These are phyloP conservation scores for Rachycentron canadum DNA, from an alignment of 2,797 vertebrate species.

Conservation along the genomic window DNA sequence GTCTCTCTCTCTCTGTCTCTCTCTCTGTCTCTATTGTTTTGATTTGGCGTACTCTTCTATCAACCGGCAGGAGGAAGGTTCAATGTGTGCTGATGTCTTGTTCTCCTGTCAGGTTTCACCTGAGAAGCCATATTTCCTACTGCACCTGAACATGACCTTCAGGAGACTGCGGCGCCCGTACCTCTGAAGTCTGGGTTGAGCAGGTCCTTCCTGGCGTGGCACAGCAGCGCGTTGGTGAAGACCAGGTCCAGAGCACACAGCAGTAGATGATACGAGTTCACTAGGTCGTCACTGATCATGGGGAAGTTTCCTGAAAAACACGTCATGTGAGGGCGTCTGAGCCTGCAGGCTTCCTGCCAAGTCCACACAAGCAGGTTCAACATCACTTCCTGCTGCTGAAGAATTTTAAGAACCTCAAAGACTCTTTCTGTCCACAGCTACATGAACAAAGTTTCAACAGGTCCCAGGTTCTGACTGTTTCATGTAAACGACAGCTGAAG, in stretches of 20 bases:
- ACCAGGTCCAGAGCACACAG: constrained; percentile 94
- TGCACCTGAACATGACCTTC: not conserved
- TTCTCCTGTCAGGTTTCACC: not conserved
- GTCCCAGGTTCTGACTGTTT: too few relatives aligned
- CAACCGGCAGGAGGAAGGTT: too few relatives aligned
- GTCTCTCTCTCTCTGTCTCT: too few relatives aligned
- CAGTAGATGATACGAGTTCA: constrained; percentile 96
- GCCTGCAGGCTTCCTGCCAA: constrained; percentile 23
- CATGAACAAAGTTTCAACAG: too few relatives aligned
- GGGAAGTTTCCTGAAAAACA: constrained; percentile 92
- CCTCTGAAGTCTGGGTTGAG: constrained; percentile 93
- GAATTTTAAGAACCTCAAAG: too few relatives aligned
- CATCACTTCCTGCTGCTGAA: too few relatives aligned
- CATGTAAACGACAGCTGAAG: too few relatives aligned
- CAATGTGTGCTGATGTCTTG: too few relatives aligned
- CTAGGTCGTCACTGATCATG: constrained; percentile 97
- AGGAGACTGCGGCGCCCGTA: constrained; percentile 54
- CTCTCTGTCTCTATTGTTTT: too few relatives aligned
- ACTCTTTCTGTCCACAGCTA: too few relatives aligned
- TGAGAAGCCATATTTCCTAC: not conserved
- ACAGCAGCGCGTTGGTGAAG: constrained; percentile 92
- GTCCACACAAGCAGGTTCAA: constrained; percentile 76
- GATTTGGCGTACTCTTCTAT: too few relatives aligned
- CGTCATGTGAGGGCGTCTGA: not conserved
- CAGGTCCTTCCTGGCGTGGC: constrained; percentile 92